Conservation (phyloP, 2,888 invertebrate species). For the Digitonthophagus gazella region DNA sequence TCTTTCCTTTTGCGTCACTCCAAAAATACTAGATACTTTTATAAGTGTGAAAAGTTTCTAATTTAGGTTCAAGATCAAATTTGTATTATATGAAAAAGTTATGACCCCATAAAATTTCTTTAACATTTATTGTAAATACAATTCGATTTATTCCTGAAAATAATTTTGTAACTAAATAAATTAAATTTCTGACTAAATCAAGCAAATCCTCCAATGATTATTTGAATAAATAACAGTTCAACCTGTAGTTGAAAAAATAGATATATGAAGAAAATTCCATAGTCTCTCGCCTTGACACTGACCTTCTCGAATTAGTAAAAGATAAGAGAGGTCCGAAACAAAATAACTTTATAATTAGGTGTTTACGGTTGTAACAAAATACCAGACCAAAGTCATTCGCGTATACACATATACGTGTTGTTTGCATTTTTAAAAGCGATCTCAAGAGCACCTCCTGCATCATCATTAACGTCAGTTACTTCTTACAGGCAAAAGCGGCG, state of each 20-base stretch:
- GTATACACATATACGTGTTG: background rate
- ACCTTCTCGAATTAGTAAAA: slow-evolving; percentile 1
- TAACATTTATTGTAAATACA: too few relatives aligned
- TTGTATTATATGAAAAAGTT: too few relatives aligned
- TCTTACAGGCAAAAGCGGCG: background rate
- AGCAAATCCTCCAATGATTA: background rate
- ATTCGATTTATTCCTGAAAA: too few relatives aligned
- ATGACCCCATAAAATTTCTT: too few relatives aligned
- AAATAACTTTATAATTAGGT: slow-evolving; percentile 17
- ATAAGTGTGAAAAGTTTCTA: too few relatives aligned
- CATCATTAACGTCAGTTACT: background rate
- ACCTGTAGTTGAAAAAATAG: too few relatives aligned
- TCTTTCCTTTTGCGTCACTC: too few relatives aligned
- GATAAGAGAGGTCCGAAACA: slow-evolving; percentile 2
- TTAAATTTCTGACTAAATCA: too few relatives aligned
- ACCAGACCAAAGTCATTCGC: background rate
- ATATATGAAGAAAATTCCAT: background rate
- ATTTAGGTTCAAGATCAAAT: too few relatives aligned
- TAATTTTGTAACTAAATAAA: too few relatives aligned
- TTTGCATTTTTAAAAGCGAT: background rate
- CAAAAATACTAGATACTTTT: too few relatives aligned
- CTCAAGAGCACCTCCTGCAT: background rate
- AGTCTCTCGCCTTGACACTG: slow-evolving; percentile 3
- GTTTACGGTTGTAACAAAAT: background rate
- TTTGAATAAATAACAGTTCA: background rate